These are phyloP conservation scores for Orthonyx spaldingii DNA, from an alignment of 2,113 vertebrate species.

Conservation along the genomic window DNA sequence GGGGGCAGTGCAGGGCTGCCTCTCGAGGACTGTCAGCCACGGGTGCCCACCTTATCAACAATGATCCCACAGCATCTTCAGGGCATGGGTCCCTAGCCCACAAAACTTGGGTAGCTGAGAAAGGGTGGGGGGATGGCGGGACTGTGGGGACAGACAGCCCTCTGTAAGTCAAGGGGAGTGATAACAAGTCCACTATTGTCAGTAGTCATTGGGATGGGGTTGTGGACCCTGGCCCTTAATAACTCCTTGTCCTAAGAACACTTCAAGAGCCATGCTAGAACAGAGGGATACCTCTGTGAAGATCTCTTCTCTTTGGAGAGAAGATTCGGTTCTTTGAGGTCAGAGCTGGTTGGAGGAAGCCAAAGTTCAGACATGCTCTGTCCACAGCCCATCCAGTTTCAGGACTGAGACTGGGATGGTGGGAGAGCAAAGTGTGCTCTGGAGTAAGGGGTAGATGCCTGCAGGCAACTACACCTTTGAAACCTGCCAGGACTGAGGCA, in stretches of 20 bases:
- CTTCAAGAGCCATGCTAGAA: background rate
- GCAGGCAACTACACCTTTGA: background rate
- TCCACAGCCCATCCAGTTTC: background rate
- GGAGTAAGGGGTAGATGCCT: background rate
- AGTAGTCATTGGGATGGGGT: background rate
- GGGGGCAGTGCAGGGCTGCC: accelerated
- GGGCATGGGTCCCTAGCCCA: background rate
- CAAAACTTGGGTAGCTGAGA: background rate
- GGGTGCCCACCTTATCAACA: background rate
- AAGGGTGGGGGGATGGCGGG: background rate
- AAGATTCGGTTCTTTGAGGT: accelerated
- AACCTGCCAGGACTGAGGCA: background rate
- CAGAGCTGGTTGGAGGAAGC: background rate
- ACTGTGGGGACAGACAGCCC: background rate
- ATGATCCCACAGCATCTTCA: accelerated
- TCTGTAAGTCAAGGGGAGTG: background rate
- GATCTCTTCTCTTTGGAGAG: background rate
- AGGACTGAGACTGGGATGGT: accelerated
- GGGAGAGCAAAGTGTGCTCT: background rate
- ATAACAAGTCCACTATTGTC: background rate
- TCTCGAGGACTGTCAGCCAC: background rate
- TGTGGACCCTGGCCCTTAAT: background rate
- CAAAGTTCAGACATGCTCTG: accelerated
- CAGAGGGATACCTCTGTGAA: background rate
- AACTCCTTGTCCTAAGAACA: background rate